A percentile compares a stretch with the other conserved stretches of the same genome.
phyloP scores from a whole-genome alignment of 2,888 invertebrate genomes.

The Clepsis dumicolana region DNA sequence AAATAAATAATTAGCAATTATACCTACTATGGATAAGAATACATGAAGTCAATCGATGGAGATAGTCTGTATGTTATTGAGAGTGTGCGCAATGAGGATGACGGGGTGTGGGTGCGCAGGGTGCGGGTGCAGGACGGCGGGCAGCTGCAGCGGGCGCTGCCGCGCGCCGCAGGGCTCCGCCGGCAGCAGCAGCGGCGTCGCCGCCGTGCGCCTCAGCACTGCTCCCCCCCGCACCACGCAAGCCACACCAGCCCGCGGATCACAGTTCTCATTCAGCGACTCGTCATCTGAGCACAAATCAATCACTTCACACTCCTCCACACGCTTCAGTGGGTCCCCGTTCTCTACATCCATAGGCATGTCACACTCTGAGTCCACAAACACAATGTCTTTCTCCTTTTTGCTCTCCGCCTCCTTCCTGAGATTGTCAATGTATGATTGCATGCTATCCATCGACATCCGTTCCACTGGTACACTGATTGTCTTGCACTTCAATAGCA shows the following conservation, averaged over 20 bases:
- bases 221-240: constrained; percentile 52
- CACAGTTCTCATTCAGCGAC: constrained; percentile 75
- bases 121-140: constrained; percentile 72
- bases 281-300: constrained; percentile 90
- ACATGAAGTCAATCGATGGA: constrained; percentile 76
- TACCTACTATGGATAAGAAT: constrained; percentile 65
- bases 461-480: constrained; percentile 76
- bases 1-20: constrained; percentile 76
- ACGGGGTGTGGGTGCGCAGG: constrained; percentile 77
- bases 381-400: constrained; percentile 76
- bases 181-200: constrained; percentile 72
- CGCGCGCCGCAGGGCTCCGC: constrained; percentile 72
- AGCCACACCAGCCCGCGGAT: constrained; percentile 73
- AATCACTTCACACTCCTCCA: constrained; percentile 86
- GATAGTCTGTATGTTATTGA: constrained; percentile 82
- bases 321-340: constrained; percentile 69
- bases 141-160: constrained; percentile 66
- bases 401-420: constrained; percentile 63
- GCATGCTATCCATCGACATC: constrained; percentile 74
- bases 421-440: constrained; percentile 72
- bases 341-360: constrained; percentile 60
- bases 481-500: constrained; percentile 81
- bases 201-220: constrained; percentile 55
- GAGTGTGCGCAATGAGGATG: constrained; percentile 75
- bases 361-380: constrained; percentile 73